Evolutionary conservation across 2,797 vertebrate species (phyloP).

Genomic region (Periophthalmus magnuspinnatus): DNA sequence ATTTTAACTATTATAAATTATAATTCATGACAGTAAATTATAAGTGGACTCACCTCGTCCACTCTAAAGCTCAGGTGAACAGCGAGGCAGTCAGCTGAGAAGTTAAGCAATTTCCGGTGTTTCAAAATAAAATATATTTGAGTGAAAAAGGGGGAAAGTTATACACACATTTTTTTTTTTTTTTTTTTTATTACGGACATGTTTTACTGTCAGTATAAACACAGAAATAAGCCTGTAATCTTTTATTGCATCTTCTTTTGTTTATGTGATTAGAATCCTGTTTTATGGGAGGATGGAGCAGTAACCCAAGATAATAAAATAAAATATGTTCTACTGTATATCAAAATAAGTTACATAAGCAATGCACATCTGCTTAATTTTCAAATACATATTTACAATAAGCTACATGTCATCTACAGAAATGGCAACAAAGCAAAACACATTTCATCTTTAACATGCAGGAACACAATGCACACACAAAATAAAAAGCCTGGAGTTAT

Average conservation of each 20-base stretch:
- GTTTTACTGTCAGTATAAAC: slow-evolving; percentile 50
- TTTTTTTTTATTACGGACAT: slow-evolving; percentile 19
- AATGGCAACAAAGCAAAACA: slow-evolving; percentile 52
- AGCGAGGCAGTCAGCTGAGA: not conserved
- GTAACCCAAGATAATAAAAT: not conserved
- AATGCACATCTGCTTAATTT: slow-evolving; percentile 25
- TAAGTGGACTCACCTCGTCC: slow-evolving; percentile 9
- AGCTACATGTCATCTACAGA: slow-evolving; percentile 50
- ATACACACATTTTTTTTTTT: slow-evolving; percentile 13
- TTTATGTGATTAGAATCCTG: slow-evolving; percentile 20
- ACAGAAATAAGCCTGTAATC: slow-evolving; percentile 25
- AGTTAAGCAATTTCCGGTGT: not conserved
- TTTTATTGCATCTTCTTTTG: slow-evolving; percentile 25
- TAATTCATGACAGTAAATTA: not conserved
- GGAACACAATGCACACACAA: slow-evolving; percentile 41
- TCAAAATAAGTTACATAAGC: slow-evolving; percentile 26
- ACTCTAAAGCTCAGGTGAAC: not conserved
- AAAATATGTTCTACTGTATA: slow-evolving; percentile 9
- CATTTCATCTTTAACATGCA: slow-evolving; percentile 60
- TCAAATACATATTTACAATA: slow-evolving; percentile 47
- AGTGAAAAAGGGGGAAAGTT: not conserved
- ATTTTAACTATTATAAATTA: not conserved
- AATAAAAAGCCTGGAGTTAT: slow-evolving; percentile 24
- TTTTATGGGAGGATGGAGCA: slow-evolving; percentile 20
- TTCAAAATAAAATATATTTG: slow-evolving; percentile 44